Evolutionary conservation across 1,140 invertebrate genomes (phyloP).

Genomic region (Whitmania pigra): DNA sequence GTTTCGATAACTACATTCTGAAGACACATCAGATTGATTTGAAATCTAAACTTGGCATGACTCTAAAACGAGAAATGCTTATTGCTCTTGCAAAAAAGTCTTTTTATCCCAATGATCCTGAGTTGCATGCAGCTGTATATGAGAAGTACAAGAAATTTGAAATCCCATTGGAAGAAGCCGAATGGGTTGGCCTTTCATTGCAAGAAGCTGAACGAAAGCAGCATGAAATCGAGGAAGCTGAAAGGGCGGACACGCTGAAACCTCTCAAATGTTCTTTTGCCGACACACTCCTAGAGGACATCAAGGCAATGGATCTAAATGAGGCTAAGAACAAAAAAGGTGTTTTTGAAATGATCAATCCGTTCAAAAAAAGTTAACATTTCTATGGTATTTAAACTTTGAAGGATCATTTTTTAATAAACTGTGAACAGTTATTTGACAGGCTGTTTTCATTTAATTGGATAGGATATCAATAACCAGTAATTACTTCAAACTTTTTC

Average conservation of each 20-base stretch:
- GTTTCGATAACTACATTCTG: conserved; percentile 87
- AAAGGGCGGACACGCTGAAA: neutral
- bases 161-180: conserved; percentile 48
- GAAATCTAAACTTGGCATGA: conserved; percentile 63
- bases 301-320: conserved; percentile 5
- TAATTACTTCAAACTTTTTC: too few relatives aligned
- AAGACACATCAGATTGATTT: conserved; percentile 79
- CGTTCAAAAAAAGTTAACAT: too few relatives aligned
- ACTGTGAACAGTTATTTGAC: too few relatives aligned
- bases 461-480: too few relatives aligned
- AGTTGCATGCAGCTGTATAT: conserved; percentile 60
- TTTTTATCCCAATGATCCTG: conserved; percentile 57
- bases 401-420: too few relatives aligned
- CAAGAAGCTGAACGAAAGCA: conserved; percentile 24
- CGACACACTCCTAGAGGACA: neutral
- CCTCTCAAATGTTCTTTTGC: conserved; percentile 16
- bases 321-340: neutral
- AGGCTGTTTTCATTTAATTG: too few relatives aligned
- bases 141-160: conserved; percentile 72
- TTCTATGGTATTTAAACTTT: too few relatives aligned
- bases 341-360: neutral
- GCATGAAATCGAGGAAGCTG: conserved; percentile 23
- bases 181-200: conserved; percentile 24
- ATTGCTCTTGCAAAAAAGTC: conserved; percentile 56
- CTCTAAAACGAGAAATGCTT: conserved; percentile 70